Percentiles rank a stretch among this genome's conserved stretches.
These are phyloP conservation scores for Leucoma salicis DNA, from an alignment of 2,888 invertebrate genomes.

Conservation along the genomic window DNA sequence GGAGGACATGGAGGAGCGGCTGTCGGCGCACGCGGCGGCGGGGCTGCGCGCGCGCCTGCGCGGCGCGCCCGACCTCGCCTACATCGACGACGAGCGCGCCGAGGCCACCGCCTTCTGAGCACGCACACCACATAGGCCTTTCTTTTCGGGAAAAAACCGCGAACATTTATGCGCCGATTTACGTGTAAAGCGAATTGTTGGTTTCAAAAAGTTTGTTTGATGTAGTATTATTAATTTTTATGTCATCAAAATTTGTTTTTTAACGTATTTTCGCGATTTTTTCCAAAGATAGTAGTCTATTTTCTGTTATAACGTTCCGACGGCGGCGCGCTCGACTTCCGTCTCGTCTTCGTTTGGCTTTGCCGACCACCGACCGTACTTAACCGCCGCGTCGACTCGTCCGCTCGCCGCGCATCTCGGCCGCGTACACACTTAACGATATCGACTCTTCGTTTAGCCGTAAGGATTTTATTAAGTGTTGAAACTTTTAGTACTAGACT, in stretches of 20 bases:
- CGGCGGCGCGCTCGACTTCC: conserved; percentile 27
- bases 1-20: conserved; percentile 99
- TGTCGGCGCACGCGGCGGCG: conserved; percentile 98
- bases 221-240: no score
- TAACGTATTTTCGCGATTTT: no score
- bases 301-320: conserved; percentile 9
- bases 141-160: no score
- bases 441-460: conserved; percentile 50
- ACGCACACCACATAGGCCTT: conserved; percentile 25
- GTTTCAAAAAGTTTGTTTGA: no score
- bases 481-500: conserved; percentile 58
- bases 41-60: conserved; percentile 92
- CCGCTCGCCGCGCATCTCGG: conserved; percentile 36
- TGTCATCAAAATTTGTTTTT: no score
- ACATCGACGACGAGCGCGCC: conserved; percentile 87
- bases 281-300: no score
- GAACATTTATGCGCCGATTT: no score
- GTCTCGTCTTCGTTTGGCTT: conserved; percentile 34
- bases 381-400: conserved; percentile 45
- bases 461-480: conserved; percentile 68
- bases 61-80: conserved; percentile 91
- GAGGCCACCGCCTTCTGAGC: conserved; percentile 72
- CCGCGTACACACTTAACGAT: conserved; percentile 36
- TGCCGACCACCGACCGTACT: conserved; percentile 48
- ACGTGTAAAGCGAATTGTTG: no score